These are phyloP conservation scores for Panthera leo DNA, from an alignment of 2,113 vertebrate genomes.

Conservation along the genomic window DNA sequence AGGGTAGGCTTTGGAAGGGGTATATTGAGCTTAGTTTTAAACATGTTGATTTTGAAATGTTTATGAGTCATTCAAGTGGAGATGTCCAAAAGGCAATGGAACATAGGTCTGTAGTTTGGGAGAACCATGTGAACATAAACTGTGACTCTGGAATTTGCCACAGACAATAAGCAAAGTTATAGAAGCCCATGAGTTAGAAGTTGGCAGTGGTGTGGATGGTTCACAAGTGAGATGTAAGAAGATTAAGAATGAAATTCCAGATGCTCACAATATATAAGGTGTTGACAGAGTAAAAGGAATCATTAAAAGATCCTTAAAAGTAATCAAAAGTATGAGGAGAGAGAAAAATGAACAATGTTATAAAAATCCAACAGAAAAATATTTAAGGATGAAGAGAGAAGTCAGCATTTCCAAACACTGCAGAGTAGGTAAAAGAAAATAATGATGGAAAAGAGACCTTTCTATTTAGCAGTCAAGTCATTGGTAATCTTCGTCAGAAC, in stretches of 20 bases:
- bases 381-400: background rate
- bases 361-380: background rate
- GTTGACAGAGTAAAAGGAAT: background rate
- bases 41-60: constrained; percentile 24
- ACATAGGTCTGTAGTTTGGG: background rate
- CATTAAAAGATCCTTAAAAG: background rate
- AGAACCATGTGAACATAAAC: background rate
- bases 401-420: background rate
- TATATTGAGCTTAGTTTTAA: constrained; percentile 1
- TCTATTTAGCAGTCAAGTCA: background rate
- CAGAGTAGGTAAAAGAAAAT: background rate
- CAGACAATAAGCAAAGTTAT: background rate
- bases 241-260: constrained; percentile 12
- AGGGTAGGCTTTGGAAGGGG: background rate
- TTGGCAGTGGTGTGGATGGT: background rate
- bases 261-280: background rate
- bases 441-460: background rate
- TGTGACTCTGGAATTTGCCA: background rate
- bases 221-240: background rate
- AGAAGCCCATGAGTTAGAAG: background rate
- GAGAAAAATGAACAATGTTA: background rate
- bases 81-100: background rate
- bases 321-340: background rate
- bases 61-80: background rate
- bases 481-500: background rate